Percentiles rank a stretch among this genome's conserved stretches.
Evolutionary conservation across 2,888 invertebrate genomes (phyloP).

Genomic region (Drosophila algonquin): DNA sequence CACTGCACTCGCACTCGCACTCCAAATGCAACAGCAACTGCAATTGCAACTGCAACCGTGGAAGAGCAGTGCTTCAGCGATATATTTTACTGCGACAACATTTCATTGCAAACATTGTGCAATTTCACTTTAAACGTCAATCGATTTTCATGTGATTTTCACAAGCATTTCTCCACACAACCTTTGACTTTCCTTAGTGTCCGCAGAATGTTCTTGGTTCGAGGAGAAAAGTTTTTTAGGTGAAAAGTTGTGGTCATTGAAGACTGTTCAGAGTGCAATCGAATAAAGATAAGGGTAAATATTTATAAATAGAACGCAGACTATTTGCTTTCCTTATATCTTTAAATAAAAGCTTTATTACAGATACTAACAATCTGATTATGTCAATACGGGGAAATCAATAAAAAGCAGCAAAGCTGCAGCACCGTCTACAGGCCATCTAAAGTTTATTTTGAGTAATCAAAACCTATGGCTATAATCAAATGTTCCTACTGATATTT

Average conservation of each 20-base stretch:
- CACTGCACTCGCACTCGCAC: neutral
- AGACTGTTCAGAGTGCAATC: neutral
- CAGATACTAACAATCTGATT: neutral
- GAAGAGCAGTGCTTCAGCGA: slow-evolving; percentile 34
- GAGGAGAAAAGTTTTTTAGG: neutral
- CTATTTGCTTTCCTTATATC: too few relatives aligned
- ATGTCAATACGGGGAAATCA: neutral
- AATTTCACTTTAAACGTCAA: slow-evolving; percentile 77
- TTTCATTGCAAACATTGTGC: slow-evolving; percentile 77
- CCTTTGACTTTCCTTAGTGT: slow-evolving; percentile 42
- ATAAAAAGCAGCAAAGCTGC: neutral
- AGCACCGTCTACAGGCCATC: neutral
- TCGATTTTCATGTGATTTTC: slow-evolving; percentile 77
- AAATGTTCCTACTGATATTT: neutral
- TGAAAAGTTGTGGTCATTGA: neutral
- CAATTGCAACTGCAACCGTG: slow-evolving; percentile 19
- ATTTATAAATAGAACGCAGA: neutral
- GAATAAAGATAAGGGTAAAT: neutral
- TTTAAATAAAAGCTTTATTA: neutral
- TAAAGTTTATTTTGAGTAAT: neutral
- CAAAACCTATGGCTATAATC: neutral
- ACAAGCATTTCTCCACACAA: slow-evolving; percentile 52
- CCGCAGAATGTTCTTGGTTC: slow-evolving; percentile 1
- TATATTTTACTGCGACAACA: slow-evolving; percentile 76
- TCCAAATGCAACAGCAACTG: slow-evolving; percentile 24